These are phyloP conservation scores for Leucophora obtusa DNA, from an alignment of 2,888 invertebrate genomes.

Conservation along the genomic window DNA sequence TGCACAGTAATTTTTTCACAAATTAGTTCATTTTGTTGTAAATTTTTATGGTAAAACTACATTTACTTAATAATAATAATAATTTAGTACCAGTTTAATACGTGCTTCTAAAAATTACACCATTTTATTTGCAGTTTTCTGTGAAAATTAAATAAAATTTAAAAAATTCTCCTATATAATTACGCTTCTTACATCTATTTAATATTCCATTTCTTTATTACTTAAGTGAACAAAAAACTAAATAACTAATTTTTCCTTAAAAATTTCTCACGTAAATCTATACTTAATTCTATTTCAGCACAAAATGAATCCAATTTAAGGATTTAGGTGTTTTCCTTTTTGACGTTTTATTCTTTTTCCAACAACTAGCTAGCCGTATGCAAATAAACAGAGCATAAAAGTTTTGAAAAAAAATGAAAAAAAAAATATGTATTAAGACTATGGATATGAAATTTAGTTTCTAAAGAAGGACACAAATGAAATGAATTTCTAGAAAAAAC, in stretches of 20 bases:
- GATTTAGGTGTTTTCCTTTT: background rate
- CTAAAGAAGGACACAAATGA: slow-evolving; percentile 50
- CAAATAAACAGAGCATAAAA: slow-evolving; percentile 60
- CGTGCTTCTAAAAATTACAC: no score
- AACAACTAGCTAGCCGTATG: slow-evolving; percentile 27
- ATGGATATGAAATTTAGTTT: slow-evolving; percentile 54
- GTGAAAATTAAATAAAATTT: background rate
- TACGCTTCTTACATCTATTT: no score
- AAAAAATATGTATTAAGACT: slow-evolving; percentile 28
- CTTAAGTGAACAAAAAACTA: background rate
- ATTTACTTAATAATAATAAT: no score
- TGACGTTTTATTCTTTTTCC: slow-evolving; percentile 3
- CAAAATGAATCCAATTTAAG: slow-evolving; percentile 9
- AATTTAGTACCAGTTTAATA: no score
- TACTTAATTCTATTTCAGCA: background rate
- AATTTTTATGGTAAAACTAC: no score
- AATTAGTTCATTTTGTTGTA: no score
- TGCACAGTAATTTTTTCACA: no score
- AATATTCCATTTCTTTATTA: background rate
- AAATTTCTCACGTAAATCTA: background rate
- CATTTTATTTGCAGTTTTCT: no score
- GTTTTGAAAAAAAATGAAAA: slow-evolving; percentile 23
- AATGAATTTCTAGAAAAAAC: slow-evolving; percentile 29
- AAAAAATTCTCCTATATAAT: background rate
- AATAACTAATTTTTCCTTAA: background rate